Conservation (phyloP, 2,797 vertebrate genomes). For the Notoglanidium macrostoma region DNA sequence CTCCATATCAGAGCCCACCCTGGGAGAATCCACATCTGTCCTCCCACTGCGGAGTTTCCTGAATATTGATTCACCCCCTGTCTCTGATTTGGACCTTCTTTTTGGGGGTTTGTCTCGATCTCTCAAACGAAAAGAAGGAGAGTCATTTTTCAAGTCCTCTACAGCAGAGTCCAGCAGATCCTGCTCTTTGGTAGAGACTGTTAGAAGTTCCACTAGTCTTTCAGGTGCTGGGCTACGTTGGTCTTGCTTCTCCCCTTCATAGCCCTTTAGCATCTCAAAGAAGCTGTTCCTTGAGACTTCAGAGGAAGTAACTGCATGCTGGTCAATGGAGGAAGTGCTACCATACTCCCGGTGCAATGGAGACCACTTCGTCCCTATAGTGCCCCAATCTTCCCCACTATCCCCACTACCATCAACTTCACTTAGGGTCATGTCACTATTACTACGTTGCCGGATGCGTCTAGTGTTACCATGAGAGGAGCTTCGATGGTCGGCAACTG, state of each 20-base stretch:
- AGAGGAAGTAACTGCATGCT: conserved; percentile 75
- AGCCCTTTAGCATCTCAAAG: conserved; percentile 91
- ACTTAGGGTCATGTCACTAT: conserved; percentile 94
- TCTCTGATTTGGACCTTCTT: conserved; percentile 94
- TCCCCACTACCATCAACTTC: conserved; percentile 93
- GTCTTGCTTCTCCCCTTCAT: conserved; percentile 86
- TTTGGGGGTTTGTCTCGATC: conserved; percentile 92
- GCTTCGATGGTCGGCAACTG: conserved; percentile 82
- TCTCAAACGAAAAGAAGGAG: conserved; percentile 79
- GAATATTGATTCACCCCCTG: conserved; percentile 95
- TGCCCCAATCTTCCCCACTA: conserved; percentile 89
- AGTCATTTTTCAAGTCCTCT: conserved; percentile 79
- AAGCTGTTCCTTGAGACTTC: conserved; percentile 87
- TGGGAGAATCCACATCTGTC: conserved; percentile 85
- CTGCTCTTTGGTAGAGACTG: conserved; percentile 77
- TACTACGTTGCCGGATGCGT: conserved; percentile 91
- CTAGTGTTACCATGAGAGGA: conserved; percentile 83
- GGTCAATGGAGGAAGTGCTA: conserved; percentile 96
- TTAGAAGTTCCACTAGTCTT: conserved; percentile 86
- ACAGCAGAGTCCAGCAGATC: conserved; percentile 78
- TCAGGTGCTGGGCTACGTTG: conserved; percentile 84
- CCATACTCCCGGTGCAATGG: conserved; percentile 94
- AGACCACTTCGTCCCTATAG: conserved; percentile 81
- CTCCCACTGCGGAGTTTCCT: conserved; percentile 91
- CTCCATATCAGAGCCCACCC: conserved; percentile 82